Evolutionary conservation across 2,797 vertebrate species (phyloP).

Genomic region (Adelosebastes latens): DNA sequence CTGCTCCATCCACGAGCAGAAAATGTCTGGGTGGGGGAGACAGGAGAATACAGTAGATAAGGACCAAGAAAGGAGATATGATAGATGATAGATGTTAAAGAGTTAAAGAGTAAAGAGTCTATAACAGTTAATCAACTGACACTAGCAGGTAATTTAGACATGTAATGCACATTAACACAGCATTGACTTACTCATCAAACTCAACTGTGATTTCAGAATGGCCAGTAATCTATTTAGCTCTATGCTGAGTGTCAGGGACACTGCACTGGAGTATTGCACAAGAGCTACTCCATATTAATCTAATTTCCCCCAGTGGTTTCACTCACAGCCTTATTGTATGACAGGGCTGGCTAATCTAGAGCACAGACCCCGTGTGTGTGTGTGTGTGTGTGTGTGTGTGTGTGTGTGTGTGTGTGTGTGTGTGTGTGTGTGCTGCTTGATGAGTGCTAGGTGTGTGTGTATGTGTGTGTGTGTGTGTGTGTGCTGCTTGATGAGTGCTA

Average conservation of each 20-base stretch:
- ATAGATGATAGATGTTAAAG: constrained; percentile 5
- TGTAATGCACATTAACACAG: constrained; percentile 41
- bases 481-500: constrained; percentile 55
- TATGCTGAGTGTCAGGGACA: constrained; percentile 55
- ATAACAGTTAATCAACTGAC: constrained; percentile 45
- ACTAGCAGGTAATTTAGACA: constrained; percentile 41
- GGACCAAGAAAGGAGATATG: background rate
- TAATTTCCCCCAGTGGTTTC: constrained; percentile 71
- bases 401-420: constrained; percentile 15
- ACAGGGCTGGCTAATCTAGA: constrained; percentile 54
- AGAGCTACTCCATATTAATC: constrained; percentile 76
- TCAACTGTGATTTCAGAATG: constrained; percentile 58
- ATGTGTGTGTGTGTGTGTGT: background rate
- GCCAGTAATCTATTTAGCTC: constrained; percentile 68
- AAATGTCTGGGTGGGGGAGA: constrained; percentile 85
- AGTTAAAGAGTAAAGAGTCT: constrained; percentile 25
- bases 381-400: constrained; percentile 4
- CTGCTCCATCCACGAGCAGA: constrained; percentile 93
- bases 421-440: constrained; percentile 4
- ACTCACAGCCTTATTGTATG: constrained; percentile 70
- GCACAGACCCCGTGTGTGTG: constrained; percentile 20
- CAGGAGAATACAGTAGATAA: background rate
- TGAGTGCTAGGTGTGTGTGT: too few relatives aligned
- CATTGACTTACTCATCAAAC: constrained; percentile 48
- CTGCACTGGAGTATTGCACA: constrained; percentile 64